Conservation (phyloP, 2,888 invertebrate species). For the Timandra comae region DNA sequence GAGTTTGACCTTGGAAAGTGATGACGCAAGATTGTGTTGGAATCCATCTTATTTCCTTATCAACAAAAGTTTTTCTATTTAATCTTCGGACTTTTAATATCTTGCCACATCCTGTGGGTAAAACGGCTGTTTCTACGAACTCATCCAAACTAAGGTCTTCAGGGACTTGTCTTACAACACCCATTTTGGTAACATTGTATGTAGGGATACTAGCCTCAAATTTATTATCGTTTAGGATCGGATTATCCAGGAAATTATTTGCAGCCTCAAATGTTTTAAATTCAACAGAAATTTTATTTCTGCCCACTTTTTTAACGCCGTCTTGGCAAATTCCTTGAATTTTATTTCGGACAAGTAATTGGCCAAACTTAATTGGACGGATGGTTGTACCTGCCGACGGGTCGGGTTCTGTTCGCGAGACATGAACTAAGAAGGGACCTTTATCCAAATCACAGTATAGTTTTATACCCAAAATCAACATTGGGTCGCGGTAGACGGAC, state of each 20-base stretch:
- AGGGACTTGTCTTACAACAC: slow-evolving; percentile 1
- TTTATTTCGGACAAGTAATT: not conserved
- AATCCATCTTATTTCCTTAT: slow-evolving; percentile 2
- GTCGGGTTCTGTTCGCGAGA: not conserved
- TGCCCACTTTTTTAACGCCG: not conserved
- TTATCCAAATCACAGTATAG: not conserved
- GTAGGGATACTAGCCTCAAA: not conserved
- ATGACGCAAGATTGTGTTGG: slow-evolving; percentile 2
- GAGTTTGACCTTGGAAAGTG: slow-evolving; percentile 2
- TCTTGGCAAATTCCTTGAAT: not conserved
- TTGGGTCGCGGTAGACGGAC: not conserved
- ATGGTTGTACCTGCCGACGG: not conserved
- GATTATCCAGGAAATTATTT: not conserved
- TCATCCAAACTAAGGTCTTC: slow-evolving; percentile 1
- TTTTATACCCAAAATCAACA: not conserved
- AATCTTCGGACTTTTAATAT: slow-evolving; percentile 4
- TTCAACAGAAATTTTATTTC: not conserved
- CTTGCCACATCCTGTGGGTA: slow-evolving; percentile 1
- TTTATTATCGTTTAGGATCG: not conserved
- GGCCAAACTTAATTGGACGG: not conserved
- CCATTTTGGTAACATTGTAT: not conserved
- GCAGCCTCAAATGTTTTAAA: not conserved
- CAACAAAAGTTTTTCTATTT: slow-evolving; percentile 1
- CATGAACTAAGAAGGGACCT: not conserved
- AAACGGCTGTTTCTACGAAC: not conserved